phyloP scores from a whole-genome alignment of 2,797 vertebrate genomes.

The Xyrichtys novacula region DNA sequence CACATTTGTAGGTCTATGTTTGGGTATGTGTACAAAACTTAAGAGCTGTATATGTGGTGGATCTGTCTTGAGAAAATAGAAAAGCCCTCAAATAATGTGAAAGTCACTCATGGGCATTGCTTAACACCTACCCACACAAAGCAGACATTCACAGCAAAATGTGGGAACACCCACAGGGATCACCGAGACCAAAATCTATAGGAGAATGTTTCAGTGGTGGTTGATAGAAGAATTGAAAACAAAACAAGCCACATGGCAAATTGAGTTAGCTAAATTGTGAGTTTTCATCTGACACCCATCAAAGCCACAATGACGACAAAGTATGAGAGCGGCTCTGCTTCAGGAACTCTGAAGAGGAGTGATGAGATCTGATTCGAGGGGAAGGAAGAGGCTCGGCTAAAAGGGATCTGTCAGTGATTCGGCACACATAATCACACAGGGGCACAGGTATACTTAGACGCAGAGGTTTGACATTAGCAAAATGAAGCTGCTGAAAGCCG shows the following conservation, averaged over 20 bases:
- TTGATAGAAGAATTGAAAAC: constrained; percentile 51
- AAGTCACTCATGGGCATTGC: constrained; percentile 56
- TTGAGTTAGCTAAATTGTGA: constrained; percentile 44
- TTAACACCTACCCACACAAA: constrained; percentile 49
- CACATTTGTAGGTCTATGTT: constrained; percentile 34
- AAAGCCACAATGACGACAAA: constrained; percentile 39
- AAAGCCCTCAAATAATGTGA: constrained; percentile 59
- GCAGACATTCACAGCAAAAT: constrained; percentile 33
- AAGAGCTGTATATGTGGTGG: constrained; percentile 37
- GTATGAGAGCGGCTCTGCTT: constrained; percentile 44
- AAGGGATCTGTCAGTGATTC: constrained; percentile 56
- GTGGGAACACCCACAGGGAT: constrained; percentile 74
- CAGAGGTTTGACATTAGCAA: constrained; percentile 37
- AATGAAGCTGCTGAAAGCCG: constrained; percentile 40
- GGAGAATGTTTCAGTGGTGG: constrained; percentile 31
- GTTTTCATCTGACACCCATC: constrained; percentile 42
- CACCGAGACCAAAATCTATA: constrained; percentile 53
- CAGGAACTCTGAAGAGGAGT: constrained; percentile 22
- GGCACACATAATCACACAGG: constrained; percentile 8
- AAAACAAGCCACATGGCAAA: constrained; percentile 49
- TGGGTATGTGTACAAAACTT: constrained; percentile 53
- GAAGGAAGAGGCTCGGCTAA: constrained; percentile 25
- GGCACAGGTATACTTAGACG: constrained; percentile 32
- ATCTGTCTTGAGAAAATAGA: too few relatives aligned
- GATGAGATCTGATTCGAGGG: constrained; percentile 34